Evolutionary conservation across 2,113 vertebrate genomes (phyloP), one percentile per base, ranked within the genome.

Genomic region (Zapus hudsonius): DNA sequence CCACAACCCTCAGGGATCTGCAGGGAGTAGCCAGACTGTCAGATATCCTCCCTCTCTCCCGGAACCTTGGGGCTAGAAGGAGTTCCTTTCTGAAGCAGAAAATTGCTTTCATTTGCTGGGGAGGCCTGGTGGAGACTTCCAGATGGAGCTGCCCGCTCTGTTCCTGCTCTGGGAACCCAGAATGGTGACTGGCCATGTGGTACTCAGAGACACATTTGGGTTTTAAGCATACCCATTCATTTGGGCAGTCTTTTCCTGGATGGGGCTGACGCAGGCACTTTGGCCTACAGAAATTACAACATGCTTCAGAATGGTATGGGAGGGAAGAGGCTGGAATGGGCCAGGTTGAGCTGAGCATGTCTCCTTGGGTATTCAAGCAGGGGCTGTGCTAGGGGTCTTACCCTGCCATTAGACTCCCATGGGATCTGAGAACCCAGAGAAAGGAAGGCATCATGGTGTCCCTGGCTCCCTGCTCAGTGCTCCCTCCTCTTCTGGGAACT

Each of bases 181-280:
- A 92, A 84, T 76, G 75, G 83, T 36, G 38, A 47, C 38, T 89
- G 91, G 29, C 87, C 67, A 6, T 79, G 64, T 80, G 86, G 84
- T 73, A 27, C 85, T 94, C 23, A n/a, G 33, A 33, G 67, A 88
- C 83, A 59, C 5, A 0, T 89, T 84, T 72, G 87, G 87, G 80
- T 92, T 96, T 96, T 84, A 89, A 92, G 95, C 87, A 87, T 42
- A 96, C 89, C 92, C 91, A 5, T 81, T 95, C 96, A 96, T 96
- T 97, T 96, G 80, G 91, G 84, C 94, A 74, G 66, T 79, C 96
- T 93, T 93, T 96, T 95, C 91, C 90, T 94, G 93, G 94, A 87
- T 72, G 69, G 73, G 78, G 92, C 96, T 96, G 96, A 93, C 47
- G 72, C 84, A 95, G 95, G 94, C 84, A 95, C 78, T 95, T 93